Evolutionary conservation across 2,888 invertebrate genomes (phyloP).

Genomic region (Diarsia dahlii): DNA sequence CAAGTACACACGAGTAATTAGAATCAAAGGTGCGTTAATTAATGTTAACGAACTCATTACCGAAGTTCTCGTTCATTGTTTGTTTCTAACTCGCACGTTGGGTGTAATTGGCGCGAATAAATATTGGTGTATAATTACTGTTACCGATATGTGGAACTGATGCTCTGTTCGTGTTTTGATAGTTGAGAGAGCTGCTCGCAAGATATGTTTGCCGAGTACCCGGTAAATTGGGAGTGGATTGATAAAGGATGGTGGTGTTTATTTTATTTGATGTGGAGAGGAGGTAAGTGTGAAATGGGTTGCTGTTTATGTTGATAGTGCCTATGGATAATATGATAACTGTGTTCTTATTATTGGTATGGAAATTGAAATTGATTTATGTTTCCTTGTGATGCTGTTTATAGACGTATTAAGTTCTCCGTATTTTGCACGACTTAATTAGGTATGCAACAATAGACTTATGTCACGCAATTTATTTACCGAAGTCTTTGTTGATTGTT

Average conservation of each 20-base stretch:
- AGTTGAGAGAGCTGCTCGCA: constrained; percentile 47
- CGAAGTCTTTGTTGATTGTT: too few species aligned
- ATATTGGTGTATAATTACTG: constrained; percentile 66
- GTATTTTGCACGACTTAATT: not conserved
- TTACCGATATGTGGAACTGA: constrained; percentile 51
- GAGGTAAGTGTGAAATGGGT: constrained; percentile 15
- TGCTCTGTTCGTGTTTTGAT: constrained; percentile 61
- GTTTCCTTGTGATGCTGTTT: not conserved
- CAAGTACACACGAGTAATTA: constrained; percentile 67
- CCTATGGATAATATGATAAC: not conserved
- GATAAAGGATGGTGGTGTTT: not conserved
- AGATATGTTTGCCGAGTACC: constrained; percentile 60
- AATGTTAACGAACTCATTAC: constrained; percentile 78
- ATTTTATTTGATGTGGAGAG: not conserved
- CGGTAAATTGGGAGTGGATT: constrained; percentile 5
- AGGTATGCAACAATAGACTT: not conserved
- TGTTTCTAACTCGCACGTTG: constrained; percentile 59
- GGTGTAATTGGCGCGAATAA: constrained; percentile 63
- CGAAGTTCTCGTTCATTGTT: constrained; percentile 61
- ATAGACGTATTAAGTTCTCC: not conserved
- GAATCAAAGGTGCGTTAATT: constrained; percentile 74
- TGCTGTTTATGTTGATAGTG: constrained; percentile 34
- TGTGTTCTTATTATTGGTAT: not conserved
- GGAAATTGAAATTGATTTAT: constrained; percentile 1
- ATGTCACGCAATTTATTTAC: not conserved